Conservation (phyloP, 2,797 vertebrate species). For the Uromys caudimaculatus region DNA sequence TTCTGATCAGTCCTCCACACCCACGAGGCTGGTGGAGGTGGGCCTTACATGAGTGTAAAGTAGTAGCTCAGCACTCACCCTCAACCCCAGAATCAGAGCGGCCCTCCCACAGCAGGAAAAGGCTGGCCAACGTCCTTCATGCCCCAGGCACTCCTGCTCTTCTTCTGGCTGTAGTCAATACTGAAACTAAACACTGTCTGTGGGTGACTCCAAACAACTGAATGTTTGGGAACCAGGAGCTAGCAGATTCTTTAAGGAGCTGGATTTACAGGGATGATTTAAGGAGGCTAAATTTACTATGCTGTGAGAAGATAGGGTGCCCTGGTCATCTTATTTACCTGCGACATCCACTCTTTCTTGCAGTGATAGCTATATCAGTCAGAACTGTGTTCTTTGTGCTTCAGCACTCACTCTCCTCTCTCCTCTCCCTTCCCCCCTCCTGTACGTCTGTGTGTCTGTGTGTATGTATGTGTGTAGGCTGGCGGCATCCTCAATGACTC, state of each 20-base stretch:
- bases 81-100: not conserved
- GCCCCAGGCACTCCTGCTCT: not conserved
- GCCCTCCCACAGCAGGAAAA: not conserved
- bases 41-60: not conserved
- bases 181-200: not conserved
- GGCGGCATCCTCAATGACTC: not conserved
- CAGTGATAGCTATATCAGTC: not conserved
- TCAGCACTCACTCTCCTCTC: too few relatives aligned
- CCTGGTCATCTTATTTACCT: not conserved
- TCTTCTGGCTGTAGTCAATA: conserved; percentile 8
- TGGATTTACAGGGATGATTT: not conserved
- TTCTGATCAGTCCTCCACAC: not conserved
- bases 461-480: too few relatives aligned
- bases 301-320: not conserved
- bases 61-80: not conserved
- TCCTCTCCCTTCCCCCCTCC: too few relatives aligned
- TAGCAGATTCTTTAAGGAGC: not conserved
- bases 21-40: not conserved
- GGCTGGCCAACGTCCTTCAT: not conserved
- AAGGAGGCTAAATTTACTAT: conserved; percentile 8
- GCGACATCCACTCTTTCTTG: not conserved
- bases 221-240: conserved; percentile 6
- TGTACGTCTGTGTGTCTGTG: too few relatives aligned
- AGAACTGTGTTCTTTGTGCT: conserved; percentile 13
- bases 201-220: not conserved